Evolutionary conservation across 1,140 invertebrate genomes (phyloP).

Genomic region (Leucophenga varia): DNA sequence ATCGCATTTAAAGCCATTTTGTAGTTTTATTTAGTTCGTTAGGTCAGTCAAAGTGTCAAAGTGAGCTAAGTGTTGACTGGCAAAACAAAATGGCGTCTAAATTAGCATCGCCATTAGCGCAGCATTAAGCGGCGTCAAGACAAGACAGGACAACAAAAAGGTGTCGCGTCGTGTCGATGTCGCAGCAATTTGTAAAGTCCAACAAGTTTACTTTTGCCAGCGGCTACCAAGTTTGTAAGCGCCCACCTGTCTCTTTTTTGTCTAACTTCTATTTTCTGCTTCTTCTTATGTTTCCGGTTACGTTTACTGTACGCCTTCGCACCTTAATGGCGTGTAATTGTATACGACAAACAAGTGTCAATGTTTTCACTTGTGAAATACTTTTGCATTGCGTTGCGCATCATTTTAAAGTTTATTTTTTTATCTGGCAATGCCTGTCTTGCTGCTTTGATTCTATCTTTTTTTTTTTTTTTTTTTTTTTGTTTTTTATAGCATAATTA

Average conservation of each 20-base stretch:
- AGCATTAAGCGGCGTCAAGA: neutral
- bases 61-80: too few species aligned
- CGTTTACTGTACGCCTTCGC: slow-evolving; percentile 10
- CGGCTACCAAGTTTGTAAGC: slow-evolving; percentile 6
- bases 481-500: slow-evolving; percentile 46
- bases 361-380: slow-evolving; percentile 40
- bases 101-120: slow-evolving; percentile 36
- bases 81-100: slow-evolving; percentile 22
- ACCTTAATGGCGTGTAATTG: too few species aligned
- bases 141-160: too few species aligned
- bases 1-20: too few species aligned
- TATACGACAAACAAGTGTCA: slow-evolving; percentile 30
- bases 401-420: too few species aligned
- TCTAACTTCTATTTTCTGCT: neutral
- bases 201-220: slow-evolving; percentile 9
- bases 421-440: slow-evolving; percentile 20
- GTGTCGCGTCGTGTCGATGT: neutral
- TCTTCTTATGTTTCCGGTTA: neutral
- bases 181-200: neutral
- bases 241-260: slow-evolving; percentile 4
- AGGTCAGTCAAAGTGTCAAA: too few species aligned
- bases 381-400: slow-evolving; percentile 6
- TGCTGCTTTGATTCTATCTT: too few species aligned
- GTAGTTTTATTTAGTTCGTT: too few species aligned
- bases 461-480: slow-evolving; percentile 25